Evolutionary conservation across 2,888 invertebrate species (phyloP), one percentile per base, ranked within the genome.

Genomic region (Camponotus fellah): DNA sequence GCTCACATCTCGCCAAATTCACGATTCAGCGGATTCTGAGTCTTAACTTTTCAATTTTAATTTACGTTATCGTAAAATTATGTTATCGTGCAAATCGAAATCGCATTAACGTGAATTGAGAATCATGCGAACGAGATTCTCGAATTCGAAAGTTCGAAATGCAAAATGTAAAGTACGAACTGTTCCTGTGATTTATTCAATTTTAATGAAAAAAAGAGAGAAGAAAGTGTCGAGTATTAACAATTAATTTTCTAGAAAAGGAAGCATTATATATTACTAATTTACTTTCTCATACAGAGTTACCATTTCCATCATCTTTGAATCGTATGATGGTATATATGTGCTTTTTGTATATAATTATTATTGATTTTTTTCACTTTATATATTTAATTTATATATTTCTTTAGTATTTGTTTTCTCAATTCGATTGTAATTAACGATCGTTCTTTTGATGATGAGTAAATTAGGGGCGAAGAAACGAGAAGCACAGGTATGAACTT

Each of bases 401-500:
- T 53, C 53, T 53, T 53, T n/a, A n/a, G 26, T 26, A 5, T 53
- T 53, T 53, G n/a, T 3, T 2, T n/a, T 53, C n/a, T 53, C 8
- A 8, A 53, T 53, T 53, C 46, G 9, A 26, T 68, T 43, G 17
- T n/a, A 12, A 53, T 56, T n/a, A 66, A 74, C 3, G 32, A 26
- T 32, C n/a, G 46, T 46, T 43, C 14, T 46, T 60, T 46, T 34
- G 58, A 40, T 14, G 37, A 66, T 43, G 32, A 79, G 21, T 71
- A 46, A 69, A 71, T 62, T 49, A 71, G 12, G 37, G 21, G 37
- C 76, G 49, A 69, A 75, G 69, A 60, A 60, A 79, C 85, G 74
- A 88, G 76, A 74, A 58, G 53, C 65, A 68, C 58, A 10, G 40
- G 37, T 26, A 68, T 69, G 81, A 79, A 87, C 49, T 77, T 68